Evolutionary conservation across 2,888 invertebrate genomes (phyloP).

Genomic region (Papilio protenor): DNA sequence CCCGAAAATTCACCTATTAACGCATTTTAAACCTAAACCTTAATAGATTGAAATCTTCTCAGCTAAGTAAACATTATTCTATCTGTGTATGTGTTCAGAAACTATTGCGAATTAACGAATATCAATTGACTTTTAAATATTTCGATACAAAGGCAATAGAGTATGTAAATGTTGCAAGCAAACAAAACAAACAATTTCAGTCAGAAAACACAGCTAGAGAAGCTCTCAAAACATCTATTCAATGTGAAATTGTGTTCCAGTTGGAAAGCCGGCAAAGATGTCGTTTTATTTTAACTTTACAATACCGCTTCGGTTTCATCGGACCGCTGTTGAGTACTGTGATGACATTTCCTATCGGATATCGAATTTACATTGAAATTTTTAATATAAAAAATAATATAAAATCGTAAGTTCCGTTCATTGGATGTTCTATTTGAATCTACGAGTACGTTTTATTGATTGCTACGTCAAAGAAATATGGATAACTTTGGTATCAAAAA

Average conservation of each 20-base stretch:
- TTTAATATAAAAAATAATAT: neutral
- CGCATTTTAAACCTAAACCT: too few species aligned
- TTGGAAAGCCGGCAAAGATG: constrained; percentile 20
- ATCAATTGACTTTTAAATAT: neutral
- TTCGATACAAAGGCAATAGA: neutral
- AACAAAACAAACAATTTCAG: neutral
- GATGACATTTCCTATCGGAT: constrained; percentile 31
- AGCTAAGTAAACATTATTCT: too few species aligned
- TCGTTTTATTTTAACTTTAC: constrained; percentile 32
- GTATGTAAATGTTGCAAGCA: neutral
- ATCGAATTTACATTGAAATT: constrained; percentile 24
- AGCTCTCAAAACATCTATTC: constrained; percentile 28
- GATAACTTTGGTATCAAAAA: too few species aligned
- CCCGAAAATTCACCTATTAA: too few species aligned
- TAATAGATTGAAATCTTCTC: too few species aligned
- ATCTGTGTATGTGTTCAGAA: too few species aligned
- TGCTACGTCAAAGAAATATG: too few species aligned
- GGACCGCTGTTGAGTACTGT: constrained; percentile 6
- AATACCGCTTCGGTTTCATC: constrained; percentile 22
- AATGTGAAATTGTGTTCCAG: constrained; percentile 23
- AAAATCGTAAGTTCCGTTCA: neutral
- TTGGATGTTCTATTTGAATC: neutral
- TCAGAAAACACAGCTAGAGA: neutral
- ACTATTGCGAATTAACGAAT: neutral
- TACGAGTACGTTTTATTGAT: neutral